Base-by-base conservation (phyloP, 2,113 vertebrate genomes). In the Recurvirostra avosetta region DNA sequence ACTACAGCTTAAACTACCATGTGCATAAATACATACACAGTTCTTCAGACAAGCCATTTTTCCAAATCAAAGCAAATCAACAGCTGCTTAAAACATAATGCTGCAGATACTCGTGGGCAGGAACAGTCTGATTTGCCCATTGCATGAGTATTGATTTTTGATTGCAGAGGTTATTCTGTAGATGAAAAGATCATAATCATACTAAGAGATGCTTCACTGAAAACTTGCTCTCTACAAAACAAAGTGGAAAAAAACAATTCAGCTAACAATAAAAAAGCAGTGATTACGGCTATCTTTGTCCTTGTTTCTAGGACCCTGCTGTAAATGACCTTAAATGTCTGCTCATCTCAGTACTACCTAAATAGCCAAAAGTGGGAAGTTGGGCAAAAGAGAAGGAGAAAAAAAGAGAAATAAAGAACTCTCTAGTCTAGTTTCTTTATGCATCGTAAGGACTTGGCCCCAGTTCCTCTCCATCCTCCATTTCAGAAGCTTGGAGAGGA, bases 61-160 rank as follows among this genome's bases (percentile, higher is more conserved):
- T 89, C 71, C 61, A 76, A 96, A 97, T 96, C 96, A 95, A 97
- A 95, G 81, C 80, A 97, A 95, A 97, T 91, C 83, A 95, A 72
- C 90, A 82, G 77, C 82, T 97, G 50, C 83, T 96, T 94, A 96
- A 94, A 96, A 92, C n/a, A 93, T 75, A 94, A 88, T 72, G 23
- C 72, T 73, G 62, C 61, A 88, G 75, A 91, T 67, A 93, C 34
- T 75, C 86, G 47, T 86, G 81, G 88, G 83, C 49, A 97, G 68
- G 71, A 95, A 81, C 32, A 58, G 84, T 59, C 77, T 89, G 86
- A 97, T 96, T 97, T 96, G 29, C 55, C 85, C 55, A 66, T 93
- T 96, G 52, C 88, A 36, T 30, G 14, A 91, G 58, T 92, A 96
- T 89, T 96, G 97, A 94, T 97, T 97, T 97, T 93, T 97, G 90